Base-by-base conservation (phyloP, 2,797 vertebrate genomes). In the Epinephelus malabaricus region DNA sequence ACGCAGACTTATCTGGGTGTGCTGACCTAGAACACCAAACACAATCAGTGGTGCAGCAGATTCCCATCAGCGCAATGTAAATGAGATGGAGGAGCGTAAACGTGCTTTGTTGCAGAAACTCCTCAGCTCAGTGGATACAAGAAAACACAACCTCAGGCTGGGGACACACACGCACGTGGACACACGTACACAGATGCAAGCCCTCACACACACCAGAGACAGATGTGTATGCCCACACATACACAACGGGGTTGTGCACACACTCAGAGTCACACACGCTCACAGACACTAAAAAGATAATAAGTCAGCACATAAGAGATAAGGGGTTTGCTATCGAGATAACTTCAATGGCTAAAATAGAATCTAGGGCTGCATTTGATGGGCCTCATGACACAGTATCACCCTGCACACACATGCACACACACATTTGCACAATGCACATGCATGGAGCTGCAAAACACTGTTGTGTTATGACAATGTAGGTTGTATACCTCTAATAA, bases 1-100 rank as follows among this genome's bases (percentile, higher is more conserved):
- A 58, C 59, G 73, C 78, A 65, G 13, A 76, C 73, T 68, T 77
- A 85, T 87, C 72, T 70, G 73, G 56, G 71, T 78, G 84, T 84
- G 88, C 82, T 91, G 88, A 92, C 89, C 87, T 79, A 88, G 87
- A 93, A 90, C 82, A 80, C 83, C 79, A 86, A 91, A 85, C 85
- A 89, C 80, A 89, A 88, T 91, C 89, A 91, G 89, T 68, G 78
- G 84, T 90, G 89, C 88, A 83, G 87, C 84, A 91, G 91, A 91
- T 90, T 90, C 88, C 76, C 86, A 89, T 93, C 84, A 91, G 86
- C 14, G 59, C 85, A 68, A 90, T 89, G 90, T 86, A 90, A 92
- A 94, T 89, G 87, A 89, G 87, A 90, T 59, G 60, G 71, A 86
- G 77, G 51, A 59, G 83, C 45, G n/a, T 70, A 83, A 90, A 88